A percentile compares a stretch with the other conserved stretches of the same genome.
Conservation (phyloP, 2,113 vertebrate genomes). For the Ardeotis arabs region DNA sequence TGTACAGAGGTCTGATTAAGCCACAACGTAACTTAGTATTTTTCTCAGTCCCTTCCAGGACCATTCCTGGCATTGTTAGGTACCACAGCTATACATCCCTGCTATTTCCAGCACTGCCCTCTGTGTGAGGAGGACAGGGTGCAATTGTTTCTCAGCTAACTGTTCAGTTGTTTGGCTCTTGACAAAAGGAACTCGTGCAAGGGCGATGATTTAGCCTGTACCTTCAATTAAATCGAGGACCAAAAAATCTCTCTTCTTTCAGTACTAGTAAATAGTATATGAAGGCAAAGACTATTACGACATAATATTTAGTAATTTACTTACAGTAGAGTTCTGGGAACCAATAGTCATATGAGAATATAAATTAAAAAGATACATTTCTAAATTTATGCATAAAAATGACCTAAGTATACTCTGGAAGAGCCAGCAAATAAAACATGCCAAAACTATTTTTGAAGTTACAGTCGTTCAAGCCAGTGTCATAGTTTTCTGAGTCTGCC, state of each 20-base stretch:
- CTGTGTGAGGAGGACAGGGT: not conserved
- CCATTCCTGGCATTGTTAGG: no score
- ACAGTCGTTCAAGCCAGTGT: not conserved
- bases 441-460: not conserved
- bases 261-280: not conserved
- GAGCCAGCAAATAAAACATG: not conserved
- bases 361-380: not conserved
- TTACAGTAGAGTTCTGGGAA: slow-evolving; percentile 6
- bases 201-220: not conserved
- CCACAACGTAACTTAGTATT: not conserved
- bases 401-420: not conserved
- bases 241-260: not conserved
- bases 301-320: not conserved
- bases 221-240: not conserved
- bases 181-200: not conserved
- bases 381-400: not conserved
- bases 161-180: not conserved
- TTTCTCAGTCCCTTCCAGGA: not conserved
- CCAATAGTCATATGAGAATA: not conserved
- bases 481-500: not conserved
- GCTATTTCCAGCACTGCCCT: not conserved
- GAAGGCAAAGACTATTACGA: not conserved
- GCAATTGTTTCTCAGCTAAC: not conserved
- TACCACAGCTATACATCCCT: not conserved
- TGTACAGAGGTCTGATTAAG: not conserved